A percentile compares a stretch with the other conserved stretches of the same genome.
Evolutionary conservation across 2,113 vertebrate genomes (phyloP).

Genomic region (Verasper variegatus): DNA sequence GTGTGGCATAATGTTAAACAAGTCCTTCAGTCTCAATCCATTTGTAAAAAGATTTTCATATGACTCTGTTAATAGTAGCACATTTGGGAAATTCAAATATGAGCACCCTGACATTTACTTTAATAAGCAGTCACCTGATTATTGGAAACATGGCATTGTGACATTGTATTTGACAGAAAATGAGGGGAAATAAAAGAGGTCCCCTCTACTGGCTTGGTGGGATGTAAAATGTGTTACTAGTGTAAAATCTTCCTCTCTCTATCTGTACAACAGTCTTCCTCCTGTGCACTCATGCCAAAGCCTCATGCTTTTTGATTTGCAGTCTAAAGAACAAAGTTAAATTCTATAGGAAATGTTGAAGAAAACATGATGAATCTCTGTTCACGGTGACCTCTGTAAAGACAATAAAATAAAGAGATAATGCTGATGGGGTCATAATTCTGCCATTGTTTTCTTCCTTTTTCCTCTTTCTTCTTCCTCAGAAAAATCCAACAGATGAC

Average conservation of each 20-base stretch:
- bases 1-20: too few relatives aligned
- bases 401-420: conserved; percentile 72
- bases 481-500: conserved; percentile 64
- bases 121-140: too few relatives aligned
- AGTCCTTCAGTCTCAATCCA: too few relatives aligned
- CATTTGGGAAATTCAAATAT: too few relatives aligned
- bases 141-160: too few relatives aligned
- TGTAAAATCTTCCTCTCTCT: conserved; percentile 7
- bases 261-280: neutral
- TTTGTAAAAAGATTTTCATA: too few relatives aligned
- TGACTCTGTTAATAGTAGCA: too few relatives aligned
- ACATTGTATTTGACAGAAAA: too few relatives aligned
- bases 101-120: too few relatives aligned
- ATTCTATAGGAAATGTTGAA: neutral
- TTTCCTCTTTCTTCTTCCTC: conserved; percentile 39
- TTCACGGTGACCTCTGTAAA: conserved; percentile 54
- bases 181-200: too few relatives aligned
- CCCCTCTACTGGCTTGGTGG: neutral
- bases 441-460: conserved; percentile 50
- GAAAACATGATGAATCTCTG: conserved; percentile 24
- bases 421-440: conserved; percentile 67
- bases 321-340: neutral
- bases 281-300: neutral
- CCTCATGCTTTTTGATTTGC: conserved; percentile 35
- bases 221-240: conserved; percentile 10